phyloP scores from a whole-genome alignment of 2,113 vertebrate species.

The Ivindomyrus marchei region DNA sequence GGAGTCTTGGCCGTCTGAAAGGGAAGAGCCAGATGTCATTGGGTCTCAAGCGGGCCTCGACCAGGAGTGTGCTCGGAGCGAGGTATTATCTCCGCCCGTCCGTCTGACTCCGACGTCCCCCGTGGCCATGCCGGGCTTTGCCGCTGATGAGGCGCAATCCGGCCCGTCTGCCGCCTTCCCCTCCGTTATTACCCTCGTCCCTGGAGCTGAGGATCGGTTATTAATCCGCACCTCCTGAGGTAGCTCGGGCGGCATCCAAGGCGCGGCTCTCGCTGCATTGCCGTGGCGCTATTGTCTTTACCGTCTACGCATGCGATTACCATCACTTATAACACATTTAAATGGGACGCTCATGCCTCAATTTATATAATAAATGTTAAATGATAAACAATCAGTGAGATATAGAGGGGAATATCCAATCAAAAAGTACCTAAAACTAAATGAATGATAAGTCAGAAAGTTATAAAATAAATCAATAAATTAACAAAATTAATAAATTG shows the following conservation, averaged over 20 bases:
- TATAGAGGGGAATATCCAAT: not conserved
- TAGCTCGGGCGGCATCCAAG: conserved; percentile 4
- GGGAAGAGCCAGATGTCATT: conserved; percentile 63
- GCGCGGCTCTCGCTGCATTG: not conserved
- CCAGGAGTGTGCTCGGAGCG: conserved; percentile 61
- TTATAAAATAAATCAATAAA: conserved; percentile 1
- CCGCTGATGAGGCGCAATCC: conserved; percentile 66
- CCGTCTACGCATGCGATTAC: not conserved
- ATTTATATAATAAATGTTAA: not conserved
- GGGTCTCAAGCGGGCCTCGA: conserved; percentile 65
- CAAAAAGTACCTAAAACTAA: not conserved
- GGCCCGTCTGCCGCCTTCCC: conserved; percentile 66
- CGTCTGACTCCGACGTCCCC: conserved; percentile 57
- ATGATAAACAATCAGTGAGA: not conserved
- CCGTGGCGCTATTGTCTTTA: not conserved
- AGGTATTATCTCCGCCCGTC: conserved; percentile 56
- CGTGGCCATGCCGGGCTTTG: conserved; percentile 63
- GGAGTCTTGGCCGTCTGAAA: conserved; percentile 60
- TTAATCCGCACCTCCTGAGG: conserved; percentile 22
- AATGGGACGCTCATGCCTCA: not conserved
- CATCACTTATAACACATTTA: not conserved
- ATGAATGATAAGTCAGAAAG: not conserved
- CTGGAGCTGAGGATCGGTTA: conserved; percentile 11
- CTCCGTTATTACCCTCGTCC: conserved; percentile 55
- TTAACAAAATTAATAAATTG: not conserved